Percentiles rank a stretch among this genome's conserved stretches.
These are phyloP conservation scores for Ferrisia virgata DNA, from an alignment of 2,888 invertebrate species.

Conservation along the genomic window DNA sequence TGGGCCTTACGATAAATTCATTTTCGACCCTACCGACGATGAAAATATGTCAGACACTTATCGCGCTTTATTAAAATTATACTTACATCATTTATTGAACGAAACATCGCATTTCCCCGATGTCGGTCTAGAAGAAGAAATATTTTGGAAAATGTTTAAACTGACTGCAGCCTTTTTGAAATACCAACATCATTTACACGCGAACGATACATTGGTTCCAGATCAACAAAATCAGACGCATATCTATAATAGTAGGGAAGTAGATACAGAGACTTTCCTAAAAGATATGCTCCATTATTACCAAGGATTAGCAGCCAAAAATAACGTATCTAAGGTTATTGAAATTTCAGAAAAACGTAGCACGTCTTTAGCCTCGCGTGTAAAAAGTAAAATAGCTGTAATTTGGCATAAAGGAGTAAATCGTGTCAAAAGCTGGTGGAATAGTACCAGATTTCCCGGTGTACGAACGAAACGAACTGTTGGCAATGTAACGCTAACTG, in stretches of 20 bases:
- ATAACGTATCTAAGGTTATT: not conserved
- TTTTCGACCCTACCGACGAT: not conserved
- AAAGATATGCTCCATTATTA: not conserved
- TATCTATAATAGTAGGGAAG: not conserved
- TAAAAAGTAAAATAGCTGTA: not conserved
- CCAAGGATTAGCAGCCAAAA: not conserved
- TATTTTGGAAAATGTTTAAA: conserved; percentile 11
- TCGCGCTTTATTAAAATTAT: not conserved
- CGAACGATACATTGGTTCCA: not conserved
- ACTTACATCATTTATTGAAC: not conserved
- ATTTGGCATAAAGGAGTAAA: not conserved
- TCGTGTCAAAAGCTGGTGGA: not conserved
- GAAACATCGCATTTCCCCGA: not conserved
- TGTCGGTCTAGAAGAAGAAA: not conserved
- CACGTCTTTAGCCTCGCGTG: not conserved
- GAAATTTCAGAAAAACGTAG: not conserved
- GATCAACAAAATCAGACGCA: not conserved
- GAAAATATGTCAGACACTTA: not conserved
- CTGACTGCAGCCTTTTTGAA: not conserved
- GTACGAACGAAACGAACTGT: not conserved
- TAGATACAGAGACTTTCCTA: not conserved
- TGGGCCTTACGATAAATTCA: not conserved
- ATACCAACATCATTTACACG: not conserved
- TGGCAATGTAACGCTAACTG: not conserved
- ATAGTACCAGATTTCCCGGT: not conserved